These are phyloP conservation scores for Pseudomyrmex concolor DNA, from an alignment of 1,140 invertebrate genomes.

Conservation along the genomic window DNA sequence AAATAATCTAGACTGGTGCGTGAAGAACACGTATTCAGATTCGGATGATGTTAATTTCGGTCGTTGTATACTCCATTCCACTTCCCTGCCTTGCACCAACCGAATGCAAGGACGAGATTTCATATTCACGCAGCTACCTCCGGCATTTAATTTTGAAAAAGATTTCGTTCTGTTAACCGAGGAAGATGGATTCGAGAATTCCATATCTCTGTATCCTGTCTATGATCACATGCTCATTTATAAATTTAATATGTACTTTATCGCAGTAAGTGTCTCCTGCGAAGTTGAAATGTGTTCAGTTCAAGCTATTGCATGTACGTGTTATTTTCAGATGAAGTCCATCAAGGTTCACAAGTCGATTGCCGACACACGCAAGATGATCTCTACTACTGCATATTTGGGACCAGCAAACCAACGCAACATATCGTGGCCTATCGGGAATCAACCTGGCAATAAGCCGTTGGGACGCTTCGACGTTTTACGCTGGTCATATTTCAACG, in stretches of 20 bases:
- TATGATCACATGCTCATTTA: slow-evolving; percentile 88
- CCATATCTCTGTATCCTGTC: slow-evolving; percentile 88
- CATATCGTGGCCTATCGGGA: slow-evolving; percentile 93
- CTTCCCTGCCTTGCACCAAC: slow-evolving; percentile 87
- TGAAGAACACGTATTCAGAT: slow-evolving; percentile 91
- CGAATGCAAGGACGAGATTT: slow-evolving; percentile 86
- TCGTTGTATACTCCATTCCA: slow-evolving; percentile 90
- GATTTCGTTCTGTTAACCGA: slow-evolving; percentile 70
- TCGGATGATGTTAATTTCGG: slow-evolving; percentile 93
- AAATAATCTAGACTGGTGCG: slow-evolving; percentile 93
- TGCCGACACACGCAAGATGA: slow-evolving; percentile 81
- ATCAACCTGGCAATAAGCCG: slow-evolving; percentile 88
- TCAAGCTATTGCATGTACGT: not conserved
- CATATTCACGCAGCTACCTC: slow-evolving; percentile 84
- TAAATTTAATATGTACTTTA: slow-evolving; percentile 89
- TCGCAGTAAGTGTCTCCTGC: slow-evolving; percentile 84
- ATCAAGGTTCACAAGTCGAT: slow-evolving; percentile 85
- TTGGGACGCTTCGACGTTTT: slow-evolving; percentile 93
- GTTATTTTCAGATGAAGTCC: slow-evolving; percentile 83
- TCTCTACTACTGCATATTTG: slow-evolving; percentile 78
- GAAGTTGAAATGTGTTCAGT: not conserved
- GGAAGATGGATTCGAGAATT: slow-evolving; percentile 85
- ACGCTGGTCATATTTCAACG: slow-evolving; percentile 93
- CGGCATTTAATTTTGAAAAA: slow-evolving; percentile 84
- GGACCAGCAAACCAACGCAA: slow-evolving; percentile 85